Percentiles rank a stretch among this genome's conserved stretches.
phyloP scores from a whole-genome alignment of 2,113 vertebrate species.

The Gasterosteus nipponicus region DNA sequence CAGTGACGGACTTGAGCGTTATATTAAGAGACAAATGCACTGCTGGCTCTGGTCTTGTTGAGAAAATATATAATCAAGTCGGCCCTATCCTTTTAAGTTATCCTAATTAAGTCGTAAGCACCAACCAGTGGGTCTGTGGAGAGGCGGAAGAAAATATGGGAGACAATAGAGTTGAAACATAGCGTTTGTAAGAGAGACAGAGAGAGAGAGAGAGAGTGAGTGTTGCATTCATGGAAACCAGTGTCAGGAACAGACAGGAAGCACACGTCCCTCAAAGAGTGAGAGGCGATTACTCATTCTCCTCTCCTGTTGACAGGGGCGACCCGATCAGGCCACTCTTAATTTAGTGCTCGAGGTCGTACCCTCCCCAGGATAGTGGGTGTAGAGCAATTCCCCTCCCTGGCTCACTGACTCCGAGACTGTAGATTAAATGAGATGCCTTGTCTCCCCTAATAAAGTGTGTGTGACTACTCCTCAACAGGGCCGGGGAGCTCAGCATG shows the following conservation, averaged over 20 bases:
- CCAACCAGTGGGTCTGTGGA: slow-evolving; percentile 3
- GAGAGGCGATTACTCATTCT: neutral
- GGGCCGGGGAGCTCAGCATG: neutral
- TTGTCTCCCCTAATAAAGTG: neutral
- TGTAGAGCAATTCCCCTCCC: neutral
- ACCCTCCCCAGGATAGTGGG: neutral
- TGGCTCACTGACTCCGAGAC: neutral
- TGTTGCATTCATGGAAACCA: slow-evolving; percentile 44
- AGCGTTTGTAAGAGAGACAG: neutral
- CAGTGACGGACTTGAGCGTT: too few species aligned
- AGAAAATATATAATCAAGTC: neutral
- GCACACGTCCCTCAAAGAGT: slow-evolving; percentile 54
- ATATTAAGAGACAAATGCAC: neutral
- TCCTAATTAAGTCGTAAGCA: neutral
- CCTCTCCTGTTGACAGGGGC: neutral
- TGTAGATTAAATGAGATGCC: neutral
- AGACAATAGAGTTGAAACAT: slow-evolving; percentile 6
- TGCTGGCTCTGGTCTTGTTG: neutral
- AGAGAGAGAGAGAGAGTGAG: slow-evolving; percentile 14
- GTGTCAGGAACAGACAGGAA: slow-evolving; percentile 51
- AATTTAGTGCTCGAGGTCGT: neutral
- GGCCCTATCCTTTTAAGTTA: neutral
- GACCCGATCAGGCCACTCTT: neutral
- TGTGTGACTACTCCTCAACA: neutral
- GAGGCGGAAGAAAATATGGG: neutral